Evolutionary conservation across 1,140 invertebrate genomes (phyloP).

Genomic region (Zaprionus tsacasi): DNA sequence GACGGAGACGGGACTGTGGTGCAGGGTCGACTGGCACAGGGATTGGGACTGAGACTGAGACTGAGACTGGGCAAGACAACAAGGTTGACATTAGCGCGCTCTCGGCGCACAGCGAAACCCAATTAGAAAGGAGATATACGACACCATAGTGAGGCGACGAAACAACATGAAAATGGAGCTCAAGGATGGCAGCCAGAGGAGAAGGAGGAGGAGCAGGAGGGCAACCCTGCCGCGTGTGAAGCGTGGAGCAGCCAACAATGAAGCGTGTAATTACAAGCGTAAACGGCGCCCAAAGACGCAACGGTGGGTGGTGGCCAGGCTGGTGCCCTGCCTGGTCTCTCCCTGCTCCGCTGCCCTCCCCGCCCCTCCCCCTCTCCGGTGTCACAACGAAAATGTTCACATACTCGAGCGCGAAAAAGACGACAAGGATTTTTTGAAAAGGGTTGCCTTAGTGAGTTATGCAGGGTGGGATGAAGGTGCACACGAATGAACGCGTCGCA

Average conservation of each 20-base stretch:
- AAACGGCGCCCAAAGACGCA: conserved; percentile 65
- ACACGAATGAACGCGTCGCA: conserved; percentile 67
- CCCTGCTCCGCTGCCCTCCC: neutral
- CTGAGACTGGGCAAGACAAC: conserved; percentile 45
- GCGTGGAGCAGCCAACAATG: conserved; percentile 67
- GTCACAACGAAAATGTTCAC: conserved; percentile 67
- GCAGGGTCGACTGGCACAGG: no score
- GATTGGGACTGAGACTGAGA: conserved; percentile 25
- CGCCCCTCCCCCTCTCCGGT: conserved; percentile 1
- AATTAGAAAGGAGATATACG: conserved; percentile 80
- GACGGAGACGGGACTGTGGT: conserved; percentile 6
- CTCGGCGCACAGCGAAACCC: conserved; percentile 76
- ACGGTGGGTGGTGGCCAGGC: conserved; percentile 36
- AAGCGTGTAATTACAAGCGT: conserved; percentile 84
- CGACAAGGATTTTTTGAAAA: conserved; percentile 77
- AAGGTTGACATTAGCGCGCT: conserved; percentile 79
- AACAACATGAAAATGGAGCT: conserved; percentile 79
- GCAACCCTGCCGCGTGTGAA: conserved; percentile 12
- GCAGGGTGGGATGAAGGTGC: neutral
- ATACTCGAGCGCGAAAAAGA: conserved; percentile 54
- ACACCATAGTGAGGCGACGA: conserved; percentile 79
- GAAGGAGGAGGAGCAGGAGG: neutral
- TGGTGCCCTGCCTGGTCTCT: no score
- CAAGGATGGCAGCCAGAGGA: neutral
- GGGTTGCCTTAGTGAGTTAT: conserved; percentile 75